A percentile compares a stretch with the other conserved stretches of the same genome.
Conservation (phyloP, 2,113 vertebrate species). For the Felis catus region F.catus_Fca126_mat1.0 CM031419.1:4724001-4724500, state of each 20-base stretch:
- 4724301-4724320: not conserved
- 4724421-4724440: fast-evolving
- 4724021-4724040: conserved; percentile 45
- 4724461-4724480: not conserved
- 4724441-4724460: fast-evolving
- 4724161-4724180: not conserved
- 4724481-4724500: not conserved
- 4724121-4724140: conserved; percentile 20
- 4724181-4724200: not conserved
- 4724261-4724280: not conserved
- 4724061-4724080: conserved; percentile 23
- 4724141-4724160: not conserved
- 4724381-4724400: not conserved
- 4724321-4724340: not conserved
- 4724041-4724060: conserved; percentile 56
- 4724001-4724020: not conserved
- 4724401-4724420: not conserved
- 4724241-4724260: not conserved
- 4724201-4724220: not conserved
- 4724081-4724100: conserved; percentile 50
- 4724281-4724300: not conserved
- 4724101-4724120: conserved; percentile 20
- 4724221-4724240: not conserved
- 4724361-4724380: not conserved
- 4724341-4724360: not conserved